phyloP scores from a whole-genome alignment of 2,797 vertebrate genomes.

The Craterocephalus amniculus region DNA sequence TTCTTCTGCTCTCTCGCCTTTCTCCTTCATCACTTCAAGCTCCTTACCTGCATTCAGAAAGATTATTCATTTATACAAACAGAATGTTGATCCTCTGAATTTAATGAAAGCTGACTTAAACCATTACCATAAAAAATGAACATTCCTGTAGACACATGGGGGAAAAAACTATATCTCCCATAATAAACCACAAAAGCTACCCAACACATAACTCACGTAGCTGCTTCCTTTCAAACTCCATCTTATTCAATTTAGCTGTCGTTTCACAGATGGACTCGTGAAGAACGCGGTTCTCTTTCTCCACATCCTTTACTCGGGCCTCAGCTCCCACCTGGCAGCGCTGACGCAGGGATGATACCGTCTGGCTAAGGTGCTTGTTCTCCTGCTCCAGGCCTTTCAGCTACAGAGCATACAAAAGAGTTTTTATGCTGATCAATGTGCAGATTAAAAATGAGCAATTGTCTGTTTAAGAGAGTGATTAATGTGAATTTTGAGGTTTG shows the following conservation, averaged over 20 bases:
- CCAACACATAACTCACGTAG: conserved; percentile 72
- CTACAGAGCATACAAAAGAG: conserved; percentile 69
- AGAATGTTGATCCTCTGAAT: not conserved
- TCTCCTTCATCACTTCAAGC: conserved; percentile 92
- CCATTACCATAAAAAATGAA: not conserved
- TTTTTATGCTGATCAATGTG: not conserved
- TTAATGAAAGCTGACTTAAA: not conserved
- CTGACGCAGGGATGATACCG: conserved; percentile 90
- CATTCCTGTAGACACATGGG: not conserved
- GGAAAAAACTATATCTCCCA: not conserved
- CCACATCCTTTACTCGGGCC: conserved; percentile 94
- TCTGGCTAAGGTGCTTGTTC: conserved; percentile 93
- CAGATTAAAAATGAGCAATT: not conserved
- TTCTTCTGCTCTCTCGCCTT: conserved; percentile 92
- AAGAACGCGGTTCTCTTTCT: conserved; percentile 96
- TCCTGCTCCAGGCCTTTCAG: conserved; percentile 95
- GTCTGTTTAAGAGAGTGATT: not conserved
- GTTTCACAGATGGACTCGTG: conserved; percentile 97
- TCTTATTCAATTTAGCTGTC: conserved; percentile 91
- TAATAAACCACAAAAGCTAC: not conserved
- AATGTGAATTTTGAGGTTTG: not conserved
- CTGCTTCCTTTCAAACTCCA: conserved; percentile 95
- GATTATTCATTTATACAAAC: not conserved
- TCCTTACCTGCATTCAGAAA: conserved; percentile 82
- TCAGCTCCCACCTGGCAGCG: conserved; percentile 94